A percentile compares a stretch with the other conserved stretches of the same genome.
phyloP scores from a whole-genome alignment of 2,888 invertebrate species.

The Strigamia maritima region DNA sequence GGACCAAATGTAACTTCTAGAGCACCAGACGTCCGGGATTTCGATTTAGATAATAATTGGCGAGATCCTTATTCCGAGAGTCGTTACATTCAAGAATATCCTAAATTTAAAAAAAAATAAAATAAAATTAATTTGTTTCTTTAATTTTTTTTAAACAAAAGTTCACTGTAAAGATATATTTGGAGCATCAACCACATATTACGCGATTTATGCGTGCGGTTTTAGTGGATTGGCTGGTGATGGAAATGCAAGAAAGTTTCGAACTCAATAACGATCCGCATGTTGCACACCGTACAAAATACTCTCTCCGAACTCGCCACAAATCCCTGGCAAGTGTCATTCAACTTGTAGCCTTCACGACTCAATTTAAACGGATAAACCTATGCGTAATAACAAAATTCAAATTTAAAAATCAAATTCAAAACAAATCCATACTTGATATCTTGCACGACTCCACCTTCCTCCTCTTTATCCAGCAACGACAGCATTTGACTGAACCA shows the following conservation, averaged over 20 bases:
- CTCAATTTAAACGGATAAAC: slow-evolving; percentile 53
- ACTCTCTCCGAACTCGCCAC: too few relatives aligned
- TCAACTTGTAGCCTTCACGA: slow-evolving; percentile 49
- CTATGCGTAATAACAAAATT: slow-evolving; percentile 49
- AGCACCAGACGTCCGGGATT: neutral
- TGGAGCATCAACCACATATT: slow-evolving; percentile 72
- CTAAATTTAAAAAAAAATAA: neutral
- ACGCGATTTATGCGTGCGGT: slow-evolving; percentile 86
- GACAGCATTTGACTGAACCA: slow-evolving; percentile 65
- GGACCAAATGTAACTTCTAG: neutral
- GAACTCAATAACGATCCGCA: slow-evolving; percentile 99
- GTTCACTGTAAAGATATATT: slow-evolving; percentile 77
- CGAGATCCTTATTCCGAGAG: slow-evolving; percentile 81
- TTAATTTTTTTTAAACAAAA: too few relatives aligned
- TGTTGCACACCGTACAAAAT: too few relatives aligned
- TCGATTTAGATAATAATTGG: slow-evolving; percentile 3
- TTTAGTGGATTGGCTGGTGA: slow-evolving; percentile 98
- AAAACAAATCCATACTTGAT: too few relatives aligned
- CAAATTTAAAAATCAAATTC: too few relatives aligned
- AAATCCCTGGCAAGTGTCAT: too few relatives aligned
- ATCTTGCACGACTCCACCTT: slow-evolving; percentile 49
- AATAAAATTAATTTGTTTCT: slow-evolving; percentile 29
- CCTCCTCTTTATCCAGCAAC: slow-evolving; percentile 52
- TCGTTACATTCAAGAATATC: slow-evolving; percentile 87
- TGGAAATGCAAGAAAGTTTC: slow-evolving; percentile 92